Conservation (phyloP, 2,888 invertebrate species). For the Ametastegia equiseti region DNA sequence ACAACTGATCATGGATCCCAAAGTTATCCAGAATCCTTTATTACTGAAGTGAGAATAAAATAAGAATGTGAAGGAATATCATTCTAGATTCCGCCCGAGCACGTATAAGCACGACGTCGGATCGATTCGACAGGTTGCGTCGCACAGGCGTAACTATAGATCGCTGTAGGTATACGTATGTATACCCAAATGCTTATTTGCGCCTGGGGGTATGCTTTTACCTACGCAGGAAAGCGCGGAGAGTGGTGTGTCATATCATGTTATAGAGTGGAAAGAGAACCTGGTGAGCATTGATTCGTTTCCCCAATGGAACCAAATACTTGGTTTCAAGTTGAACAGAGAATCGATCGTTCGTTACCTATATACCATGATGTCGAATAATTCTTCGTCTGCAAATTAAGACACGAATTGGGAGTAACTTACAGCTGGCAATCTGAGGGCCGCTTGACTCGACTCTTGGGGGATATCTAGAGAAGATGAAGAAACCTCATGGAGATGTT, state of each 20-base stretch:
- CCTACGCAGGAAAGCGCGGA: neutral
- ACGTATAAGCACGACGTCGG: neutral
- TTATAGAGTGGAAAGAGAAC: neutral
- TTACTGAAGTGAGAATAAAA: neutral
- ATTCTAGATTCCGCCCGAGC: neutral
- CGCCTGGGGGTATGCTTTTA: conserved; percentile 26
- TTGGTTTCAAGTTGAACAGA: neutral
- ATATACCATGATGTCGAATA: neutral
- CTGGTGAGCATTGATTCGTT: neutral
- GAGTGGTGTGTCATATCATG: neutral
- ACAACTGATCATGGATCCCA: no score
- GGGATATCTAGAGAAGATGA: neutral
- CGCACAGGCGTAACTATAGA: conserved; percentile 14
- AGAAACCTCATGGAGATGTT: neutral
- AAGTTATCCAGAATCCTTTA: no score
- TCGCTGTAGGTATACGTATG: no score
- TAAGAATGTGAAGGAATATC: neutral
- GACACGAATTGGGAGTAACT: conserved; percentile 3
- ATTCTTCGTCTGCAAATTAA: neutral
- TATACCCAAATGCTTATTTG: neutral
- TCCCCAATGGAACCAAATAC: neutral
- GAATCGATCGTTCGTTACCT: neutral
- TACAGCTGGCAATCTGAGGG: neutral
- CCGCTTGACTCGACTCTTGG: neutral
- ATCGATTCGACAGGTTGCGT: conserved; percentile 26